Conservation (phyloP, 1,140 invertebrate genomes). For the Panulirus ornatus region DNA sequence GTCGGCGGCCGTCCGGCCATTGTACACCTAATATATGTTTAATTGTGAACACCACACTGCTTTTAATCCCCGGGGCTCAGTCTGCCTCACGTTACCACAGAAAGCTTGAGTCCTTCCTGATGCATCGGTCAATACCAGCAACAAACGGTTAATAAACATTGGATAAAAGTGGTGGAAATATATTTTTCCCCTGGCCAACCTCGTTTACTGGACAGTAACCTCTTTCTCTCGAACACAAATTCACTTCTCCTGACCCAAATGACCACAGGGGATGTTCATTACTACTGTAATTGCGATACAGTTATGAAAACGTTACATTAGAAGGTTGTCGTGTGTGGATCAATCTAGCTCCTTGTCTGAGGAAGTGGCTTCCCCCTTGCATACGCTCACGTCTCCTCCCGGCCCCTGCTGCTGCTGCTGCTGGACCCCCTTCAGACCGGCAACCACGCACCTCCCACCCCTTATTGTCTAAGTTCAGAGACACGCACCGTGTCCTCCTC, state of each 20-base stretch:
- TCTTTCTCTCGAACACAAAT: too few species aligned
- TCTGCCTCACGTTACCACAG: neutral
- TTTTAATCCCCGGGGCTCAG: neutral
- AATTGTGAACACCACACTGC: neutral
- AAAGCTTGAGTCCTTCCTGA: neutral
- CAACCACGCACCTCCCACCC: neutral
- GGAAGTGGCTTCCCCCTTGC: neutral
- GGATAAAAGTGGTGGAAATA: constrained; percentile 5
- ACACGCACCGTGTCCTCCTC: neutral
- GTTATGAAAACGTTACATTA: too few species aligned
- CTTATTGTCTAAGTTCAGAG: neutral
- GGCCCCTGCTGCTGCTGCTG: too few species aligned
- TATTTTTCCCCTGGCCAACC: neutral
- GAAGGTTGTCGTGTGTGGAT: too few species aligned
- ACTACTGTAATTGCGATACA: too few species aligned
- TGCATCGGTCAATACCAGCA: neutral
- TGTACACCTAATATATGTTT: neutral
- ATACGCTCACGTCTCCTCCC: neutral
- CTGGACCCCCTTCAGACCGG: neutral
- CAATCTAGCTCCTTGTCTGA: neutral
- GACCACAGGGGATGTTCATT: too few species aligned
- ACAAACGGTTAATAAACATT: too few species aligned
- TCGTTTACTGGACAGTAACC: neutral
- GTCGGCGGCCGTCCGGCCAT: neutral
- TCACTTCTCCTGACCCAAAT: too few species aligned